Base-by-base conservation (phyloP, 2,888 invertebrate genomes). In the Nipponacmea schrenckii region DNA sequence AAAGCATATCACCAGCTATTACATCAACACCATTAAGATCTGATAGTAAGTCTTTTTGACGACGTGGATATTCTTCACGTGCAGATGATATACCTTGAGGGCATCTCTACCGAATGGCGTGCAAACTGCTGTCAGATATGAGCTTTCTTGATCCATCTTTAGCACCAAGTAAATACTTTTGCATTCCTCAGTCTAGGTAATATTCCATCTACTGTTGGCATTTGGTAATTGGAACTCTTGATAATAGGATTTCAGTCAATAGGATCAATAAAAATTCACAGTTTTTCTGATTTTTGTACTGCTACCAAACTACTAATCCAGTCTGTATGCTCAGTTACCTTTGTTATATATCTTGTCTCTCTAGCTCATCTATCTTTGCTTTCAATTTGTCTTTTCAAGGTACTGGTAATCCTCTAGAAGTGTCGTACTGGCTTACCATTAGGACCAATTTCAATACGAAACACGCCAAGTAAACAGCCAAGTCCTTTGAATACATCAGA, bases 131-230 rank as follows among this genome's bases (percentile, higher is more conserved):
- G 72, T 74, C 24, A 79, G 67, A 62, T 68, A 62, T 14, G 74
- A 73, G 26, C 71, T 73, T 14, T 68, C 46, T 48, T 77, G 64
- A 26, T 74, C 50, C 50, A 50, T 50, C 76, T 17, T 70, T 72
- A 0, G 78, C 79, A 67, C 78, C 79, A 24, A 77, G 64, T 68
- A 65, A 79, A 78, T 31, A 68, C 63, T 68, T 75, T 75, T 8
- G 75, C 76, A 64, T 56, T 50, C n/a, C 66, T 2, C 46, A 78
- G 73, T 56, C 70, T 44, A 10, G 76, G 56, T 67, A 70, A 70
- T 14, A 79, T 70, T 65, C 77, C 76, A 48, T 79, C 76, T 63
- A 50, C 50, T 0, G 50, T 50, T 50, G 50, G 50, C n/a, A 50
- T 50, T 70, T 73, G 74, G 66, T 64, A 75, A 50, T 73, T 75